These are phyloP conservation scores for Sitodiplosis mosellana DNA, from an alignment of 1,140 invertebrate genomes.

Conservation along the genomic window DNA sequence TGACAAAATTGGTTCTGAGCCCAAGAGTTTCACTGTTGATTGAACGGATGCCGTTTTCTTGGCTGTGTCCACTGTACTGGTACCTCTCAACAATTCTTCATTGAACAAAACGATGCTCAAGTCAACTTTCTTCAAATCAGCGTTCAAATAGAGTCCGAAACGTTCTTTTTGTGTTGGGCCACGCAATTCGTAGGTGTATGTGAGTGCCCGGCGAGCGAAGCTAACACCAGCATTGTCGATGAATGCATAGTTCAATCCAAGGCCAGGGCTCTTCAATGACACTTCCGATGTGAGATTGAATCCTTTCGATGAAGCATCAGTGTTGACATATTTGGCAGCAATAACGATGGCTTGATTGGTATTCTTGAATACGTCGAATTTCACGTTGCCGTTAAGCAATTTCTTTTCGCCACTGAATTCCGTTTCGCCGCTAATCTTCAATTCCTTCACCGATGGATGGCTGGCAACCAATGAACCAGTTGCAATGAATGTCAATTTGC, in stretches of 20 bases:
- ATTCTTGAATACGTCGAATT: conserved; percentile 40
- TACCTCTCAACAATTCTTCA: conserved; percentile 10
- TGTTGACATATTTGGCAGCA: conserved; percentile 12
- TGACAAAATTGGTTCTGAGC: conserved; percentile 8
- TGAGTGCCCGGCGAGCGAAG: conserved; percentile 9
- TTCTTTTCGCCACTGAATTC: conserved; percentile 24
- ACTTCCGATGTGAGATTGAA: conserved; percentile 13
- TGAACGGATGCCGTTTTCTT: conserved; percentile 11
- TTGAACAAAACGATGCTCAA: conserved; percentile 18
- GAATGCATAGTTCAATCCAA: conserved; percentile 14
- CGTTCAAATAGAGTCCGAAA: conserved; percentile 4
- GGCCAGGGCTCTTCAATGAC: conserved; percentile 11
- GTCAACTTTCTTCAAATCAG: conserved; percentile 11
- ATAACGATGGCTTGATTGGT: conserved; percentile 38
- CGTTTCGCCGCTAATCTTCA: conserved; percentile 28
- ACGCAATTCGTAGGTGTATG: conserved; percentile 1
- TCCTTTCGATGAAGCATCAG: conserved; percentile 4
- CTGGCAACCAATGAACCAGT: conserved; percentile 37
- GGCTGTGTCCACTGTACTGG: conserved; percentile 9
- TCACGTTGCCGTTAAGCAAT: conserved; percentile 27
- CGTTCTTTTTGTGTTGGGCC: background rate
- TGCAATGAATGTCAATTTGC: conserved; percentile 27
- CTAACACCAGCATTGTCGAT: conserved; percentile 9
- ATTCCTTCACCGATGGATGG: conserved; percentile 40
- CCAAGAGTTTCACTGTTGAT: conserved; percentile 12